phyloP scores from a whole-genome alignment of 2,113 vertebrate genomes.

The Paratilapia polleni region DNA sequence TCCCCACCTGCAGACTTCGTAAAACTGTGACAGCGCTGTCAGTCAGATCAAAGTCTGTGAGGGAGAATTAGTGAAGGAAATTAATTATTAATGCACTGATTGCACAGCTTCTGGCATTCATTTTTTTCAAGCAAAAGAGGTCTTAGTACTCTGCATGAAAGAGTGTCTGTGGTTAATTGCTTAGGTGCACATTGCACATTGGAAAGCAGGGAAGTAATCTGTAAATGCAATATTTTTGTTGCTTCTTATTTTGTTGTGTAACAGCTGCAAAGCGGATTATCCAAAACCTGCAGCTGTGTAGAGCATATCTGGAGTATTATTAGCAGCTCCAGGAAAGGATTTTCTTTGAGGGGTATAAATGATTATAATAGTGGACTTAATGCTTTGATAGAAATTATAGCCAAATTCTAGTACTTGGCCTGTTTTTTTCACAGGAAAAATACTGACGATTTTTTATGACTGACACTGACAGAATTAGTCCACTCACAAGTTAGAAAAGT shows the following conservation, averaged over 20 bases:
- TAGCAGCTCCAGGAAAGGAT: background rate
- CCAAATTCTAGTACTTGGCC: background rate
- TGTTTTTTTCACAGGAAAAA: background rate
- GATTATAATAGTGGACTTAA: background rate
- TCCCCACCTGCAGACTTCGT: constrained; percentile 90
- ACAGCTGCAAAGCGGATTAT: constrained; percentile 5
- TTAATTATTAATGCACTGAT: constrained; percentile 47
- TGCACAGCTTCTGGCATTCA: constrained; percentile 36
- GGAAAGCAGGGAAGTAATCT: constrained; percentile 11
- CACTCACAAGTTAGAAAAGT: background rate
- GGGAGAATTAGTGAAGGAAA: constrained; percentile 19
- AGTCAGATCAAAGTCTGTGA: constrained; percentile 43
- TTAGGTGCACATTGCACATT: constrained; percentile 57
- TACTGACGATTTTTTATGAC: background rate
- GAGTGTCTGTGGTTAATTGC: constrained; percentile 1
- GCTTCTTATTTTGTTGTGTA: constrained; percentile 12
- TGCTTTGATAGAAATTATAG: background rate
- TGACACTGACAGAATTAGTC: background rate
- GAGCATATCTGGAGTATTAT: background rate
- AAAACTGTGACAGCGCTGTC: constrained; percentile 63
- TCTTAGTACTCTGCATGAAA: constrained; percentile 22
- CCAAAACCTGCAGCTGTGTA: background rate
- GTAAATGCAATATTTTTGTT: constrained; percentile 45
- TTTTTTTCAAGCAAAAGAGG: constrained; percentile 22
- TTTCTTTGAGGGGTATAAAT: background rate